Base-by-base conservation (phyloP, 1,140 invertebrate species). In the Bombus fervidus region DNA sequence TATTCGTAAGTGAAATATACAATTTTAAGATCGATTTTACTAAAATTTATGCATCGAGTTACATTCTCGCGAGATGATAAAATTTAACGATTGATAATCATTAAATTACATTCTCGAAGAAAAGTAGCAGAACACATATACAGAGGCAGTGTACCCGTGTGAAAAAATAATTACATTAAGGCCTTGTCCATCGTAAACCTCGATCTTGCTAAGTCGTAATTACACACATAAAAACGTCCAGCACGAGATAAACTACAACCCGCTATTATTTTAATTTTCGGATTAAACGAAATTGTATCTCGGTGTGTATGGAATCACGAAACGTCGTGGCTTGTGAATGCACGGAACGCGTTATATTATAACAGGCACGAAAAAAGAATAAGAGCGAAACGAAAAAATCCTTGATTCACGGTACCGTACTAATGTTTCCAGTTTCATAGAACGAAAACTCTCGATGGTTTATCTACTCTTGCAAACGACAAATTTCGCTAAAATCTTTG, bases 251-350 rank as follows among this genome's bases (percentile, higher is more conserved):
- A 77, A 22, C n/a, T 62, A 62, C 62, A 74, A 41, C 34, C 13
- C 57, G 31, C 25, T 25, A 66, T 83, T 83, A 76, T 76, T 83
- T 76, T 73, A 83, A 76, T 76, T 83, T 76, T 73, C 15, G 73
- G 73, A 83, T 83, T 76, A 83, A 83, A 12, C 15, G 53, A 47
- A 76, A 76, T 83, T 76, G n/a, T 74, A 47, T 37, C 25, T 47
- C 72, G 15, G 28, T 10, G 72, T 76, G 22, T 12, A 53, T 43
- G n/a, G 22, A 39, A 4, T 31, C 41, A 2, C 10, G 31, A 37
- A 37, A 81, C 9, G 53, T 39, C 28, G 37, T 57, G 43, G 76
- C 5, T 39, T 3, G 1, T 12, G 25, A 31, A 1, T 18, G 3
- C 8, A 37, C 15, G 2, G 28, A 12, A n/a, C 39, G 1, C 37